A percentile compares a stretch with the other conserved stretches of the same genome.
Evolutionary conservation across 2,888 invertebrate genomes (phyloP).

Genomic region (Drosophila merina): DNA sequence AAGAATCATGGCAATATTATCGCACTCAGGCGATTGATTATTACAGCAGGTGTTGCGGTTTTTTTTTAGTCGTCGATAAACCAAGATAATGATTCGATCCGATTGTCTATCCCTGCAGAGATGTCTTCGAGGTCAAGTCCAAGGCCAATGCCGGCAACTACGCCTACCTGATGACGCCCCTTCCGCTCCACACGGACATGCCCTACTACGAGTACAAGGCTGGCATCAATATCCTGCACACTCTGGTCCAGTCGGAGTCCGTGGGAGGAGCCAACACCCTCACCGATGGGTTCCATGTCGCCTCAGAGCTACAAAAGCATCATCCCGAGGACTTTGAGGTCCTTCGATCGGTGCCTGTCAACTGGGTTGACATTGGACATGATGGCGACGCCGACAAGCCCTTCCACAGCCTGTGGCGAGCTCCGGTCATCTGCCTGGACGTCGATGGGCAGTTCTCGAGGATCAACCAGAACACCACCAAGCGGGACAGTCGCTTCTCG

Average conservation of each 20-base stretch:
- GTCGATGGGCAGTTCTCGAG: conserved; percentile 85
- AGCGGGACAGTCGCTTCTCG: conserved; percentile 88
- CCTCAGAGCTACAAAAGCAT: conserved; percentile 85
- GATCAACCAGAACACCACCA: conserved; percentile 89
- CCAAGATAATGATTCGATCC: not conserved
- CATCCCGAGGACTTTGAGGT: conserved; percentile 86
- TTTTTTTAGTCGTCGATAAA: not conserved
- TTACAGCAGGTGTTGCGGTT: conserved; percentile 5
- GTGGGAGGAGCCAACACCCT: conserved; percentile 88
- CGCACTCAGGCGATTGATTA: conserved; percentile 15
- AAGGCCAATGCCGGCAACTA: conserved; percentile 89
- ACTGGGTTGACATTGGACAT: conserved; percentile 89
- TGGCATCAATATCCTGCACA: conserved; percentile 89
- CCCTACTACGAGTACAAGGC: conserved; percentile 90
- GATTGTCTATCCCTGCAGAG: conserved; percentile 78
- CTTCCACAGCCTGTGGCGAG: conserved; percentile 86
- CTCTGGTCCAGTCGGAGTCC: conserved; percentile 87
- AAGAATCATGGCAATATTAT: not conserved
- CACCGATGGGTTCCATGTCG: conserved; percentile 88
- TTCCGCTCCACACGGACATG: conserved; percentile 90
- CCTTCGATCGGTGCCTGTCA: conserved; percentile 87
- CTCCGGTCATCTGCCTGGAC: conserved; percentile 86
- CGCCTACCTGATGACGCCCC: conserved; percentile 88
- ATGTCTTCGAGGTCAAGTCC: conserved; percentile 87
- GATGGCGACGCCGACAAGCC: conserved; percentile 85